Conservation (phyloP, 2,113 vertebrate species). For the Caloenas nicobarica region DNA sequence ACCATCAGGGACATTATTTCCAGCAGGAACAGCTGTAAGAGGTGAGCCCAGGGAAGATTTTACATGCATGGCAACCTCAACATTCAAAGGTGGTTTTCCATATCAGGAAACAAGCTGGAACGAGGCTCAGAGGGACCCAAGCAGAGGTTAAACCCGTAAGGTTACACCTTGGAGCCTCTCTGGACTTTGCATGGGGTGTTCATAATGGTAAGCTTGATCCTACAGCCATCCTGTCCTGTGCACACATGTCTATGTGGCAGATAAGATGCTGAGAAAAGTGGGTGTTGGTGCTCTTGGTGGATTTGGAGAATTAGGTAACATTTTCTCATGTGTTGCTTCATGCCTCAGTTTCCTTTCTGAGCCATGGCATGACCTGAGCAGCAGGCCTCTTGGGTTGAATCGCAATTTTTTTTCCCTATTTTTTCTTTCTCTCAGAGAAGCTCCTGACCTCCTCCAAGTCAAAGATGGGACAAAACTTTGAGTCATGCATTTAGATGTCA, state of each 20-base stretch:
- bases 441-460: not conserved
- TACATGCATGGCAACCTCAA: not conserved
- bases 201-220: accelerated
- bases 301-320: not conserved
- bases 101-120: not conserved
- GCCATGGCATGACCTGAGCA: not conserved
- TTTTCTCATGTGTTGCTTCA: accelerated
- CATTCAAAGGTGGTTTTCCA: not conserved
- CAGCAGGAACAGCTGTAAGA: not conserved
- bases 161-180: not conserved
- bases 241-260: accelerated
- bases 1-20: not conserved
- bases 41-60: not conserved
- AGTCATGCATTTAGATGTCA: not conserved
- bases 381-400: accelerated
- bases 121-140: not conserved
- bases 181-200: not conserved
- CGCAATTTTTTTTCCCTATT: no score
- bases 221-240: not conserved
- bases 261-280: not conserved
- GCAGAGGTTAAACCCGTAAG: not conserved
- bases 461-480: not conserved
- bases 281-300: not conserved
- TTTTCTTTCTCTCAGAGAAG: not conserved
- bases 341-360: not conserved